phyloP scores from a whole-genome alignment of 2,113 vertebrate genomes.

The Chunga burmeisteri region DNA sequence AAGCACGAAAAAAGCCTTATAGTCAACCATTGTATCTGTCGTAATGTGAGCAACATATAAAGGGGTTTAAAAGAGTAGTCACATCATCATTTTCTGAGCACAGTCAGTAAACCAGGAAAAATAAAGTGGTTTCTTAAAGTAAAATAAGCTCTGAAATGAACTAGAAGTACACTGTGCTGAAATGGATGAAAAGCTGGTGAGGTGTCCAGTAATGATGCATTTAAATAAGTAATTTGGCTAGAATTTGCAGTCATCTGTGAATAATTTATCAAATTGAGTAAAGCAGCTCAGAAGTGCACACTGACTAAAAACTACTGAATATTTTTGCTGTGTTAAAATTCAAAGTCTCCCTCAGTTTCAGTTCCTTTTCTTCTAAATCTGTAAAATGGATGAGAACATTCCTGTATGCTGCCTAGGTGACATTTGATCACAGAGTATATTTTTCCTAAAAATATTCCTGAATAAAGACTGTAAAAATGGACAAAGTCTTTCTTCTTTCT shows the following conservation, averaged over 20 bases:
- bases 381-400: background rate
- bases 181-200: slow-evolving; percentile 47
- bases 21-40: background rate
- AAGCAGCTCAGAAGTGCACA: slow-evolving; percentile 10
- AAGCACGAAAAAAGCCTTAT: background rate
- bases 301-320: slow-evolving; percentile 12
- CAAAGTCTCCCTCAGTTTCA: background rate
- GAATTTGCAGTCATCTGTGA: slow-evolving; percentile 61
- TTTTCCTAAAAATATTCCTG: background rate
- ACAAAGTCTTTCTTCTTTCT: background rate
- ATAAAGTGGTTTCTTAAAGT: slow-evolving; percentile 1
- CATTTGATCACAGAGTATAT: background rate
- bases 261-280: slow-evolving; percentile 66
- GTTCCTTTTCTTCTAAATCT: background rate
- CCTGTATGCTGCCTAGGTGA: background rate
- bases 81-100: slow-evolving; percentile 15
- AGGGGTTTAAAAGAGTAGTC: slow-evolving; percentile 2
- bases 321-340: background rate
- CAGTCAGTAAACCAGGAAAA: slow-evolving; percentile 12
- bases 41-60: background rate
- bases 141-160: slow-evolving; percentile 54
- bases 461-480: background rate
- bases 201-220: slow-evolving; percentile 66
- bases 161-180: slow-evolving; percentile 31
- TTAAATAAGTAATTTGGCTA: slow-evolving; percentile 67